phyloP scores from a whole-genome alignment of 1,140 invertebrate species.

The Agrilus planipennis region DNA sequence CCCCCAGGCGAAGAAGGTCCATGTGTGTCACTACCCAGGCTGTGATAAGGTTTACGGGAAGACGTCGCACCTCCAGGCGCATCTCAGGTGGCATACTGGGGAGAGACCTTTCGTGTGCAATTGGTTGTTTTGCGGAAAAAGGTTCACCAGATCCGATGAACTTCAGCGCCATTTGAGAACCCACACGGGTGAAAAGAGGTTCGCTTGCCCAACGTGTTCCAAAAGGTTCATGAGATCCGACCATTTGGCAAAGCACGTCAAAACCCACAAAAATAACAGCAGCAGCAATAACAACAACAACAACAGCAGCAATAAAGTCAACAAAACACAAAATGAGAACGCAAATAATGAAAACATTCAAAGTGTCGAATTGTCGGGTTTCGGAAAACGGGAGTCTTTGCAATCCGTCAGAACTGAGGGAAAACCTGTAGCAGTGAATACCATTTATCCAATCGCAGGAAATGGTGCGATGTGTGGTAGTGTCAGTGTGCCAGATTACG shows the following conservation, averaged over 20 bases:
- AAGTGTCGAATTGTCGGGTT: too few relatives aligned
- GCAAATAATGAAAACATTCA: too few relatives aligned
- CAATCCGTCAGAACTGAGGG: too few relatives aligned
- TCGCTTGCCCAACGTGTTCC: slow-evolving; percentile 57
- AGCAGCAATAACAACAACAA: slow-evolving; percentile 16
- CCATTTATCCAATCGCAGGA: too few relatives aligned
- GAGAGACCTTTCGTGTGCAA: slow-evolving; percentile 64
- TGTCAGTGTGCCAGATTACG: too few relatives aligned
- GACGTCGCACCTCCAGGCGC: slow-evolving; percentile 81
- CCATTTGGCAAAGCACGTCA: slow-evolving; percentile 73
- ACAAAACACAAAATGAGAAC: too few relatives aligned
- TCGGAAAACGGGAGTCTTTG: too few relatives aligned
- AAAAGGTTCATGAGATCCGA: slow-evolving; percentile 77
- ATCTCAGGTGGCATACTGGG: slow-evolving; percentile 74
- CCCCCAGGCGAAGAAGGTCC: slow-evolving; percentile 55
- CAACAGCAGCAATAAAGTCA: slow-evolving; percentile 1
- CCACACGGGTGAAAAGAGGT: slow-evolving; percentile 74
- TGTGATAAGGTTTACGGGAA: slow-evolving; percentile 88
- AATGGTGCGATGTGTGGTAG: too few relatives aligned
- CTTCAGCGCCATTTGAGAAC: slow-evolving; percentile 69
- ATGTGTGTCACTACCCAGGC: slow-evolving; percentile 83
- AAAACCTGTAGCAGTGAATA: too few relatives aligned
- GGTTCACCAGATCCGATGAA: slow-evolving; percentile 82
- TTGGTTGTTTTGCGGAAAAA: slow-evolving; percentile 74
- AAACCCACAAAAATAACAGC: slow-evolving; percentile 66